Evolutionary conservation across 92 coral and sea anemone species (phyloP), one percentile per base, ranked within the genome.

Genomic region (Zoanthus sansibaricus): DNA sequence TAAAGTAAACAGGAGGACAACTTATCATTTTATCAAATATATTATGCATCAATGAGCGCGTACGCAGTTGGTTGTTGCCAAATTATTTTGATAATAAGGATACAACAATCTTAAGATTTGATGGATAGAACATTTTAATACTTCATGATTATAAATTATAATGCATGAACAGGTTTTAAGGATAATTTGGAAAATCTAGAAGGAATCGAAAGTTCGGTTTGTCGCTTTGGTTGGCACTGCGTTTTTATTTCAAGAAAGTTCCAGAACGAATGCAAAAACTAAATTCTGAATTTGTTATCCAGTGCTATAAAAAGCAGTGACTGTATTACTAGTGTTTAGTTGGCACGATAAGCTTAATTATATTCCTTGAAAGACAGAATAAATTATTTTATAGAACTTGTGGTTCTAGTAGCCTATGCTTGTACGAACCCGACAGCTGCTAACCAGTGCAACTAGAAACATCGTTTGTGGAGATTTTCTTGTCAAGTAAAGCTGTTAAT

Each of bases 381-480:
- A 75, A 47, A 17, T 48, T 18, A 7, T 75, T 54, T 48, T 4
- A 6, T n/a, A 62, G 9, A 49, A 11, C 7, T 49, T 49, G 10
- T 49, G 55, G 55, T 49, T 49, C 31, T 37, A 37, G 4, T 37
- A 37, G 42, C 42, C 42, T 37, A 25, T 37, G 42, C 2, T 37
- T 37, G 4, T 37, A 37, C 4, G 42, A 37, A 4, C 42, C 4
- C 8, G 9, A 44, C 45, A 11, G 12, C 67, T 8, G 13, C 13
- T 14, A 55, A 67, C 25, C 3, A 18, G 56, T 5, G 78, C 78
- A 74, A 37, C 42, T 37, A 15, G 78, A 21, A 6, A 49, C 7
- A 55, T 56, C 62, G 82, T 52, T 66, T 30, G 49, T 77, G 49
- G 69, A 77, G 82, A 49, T 18, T 14, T 77, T 77, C 64, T 20